Base-by-base conservation (phyloP, 1,140 invertebrate genomes). In the Phthorimaea operculella region DNA sequence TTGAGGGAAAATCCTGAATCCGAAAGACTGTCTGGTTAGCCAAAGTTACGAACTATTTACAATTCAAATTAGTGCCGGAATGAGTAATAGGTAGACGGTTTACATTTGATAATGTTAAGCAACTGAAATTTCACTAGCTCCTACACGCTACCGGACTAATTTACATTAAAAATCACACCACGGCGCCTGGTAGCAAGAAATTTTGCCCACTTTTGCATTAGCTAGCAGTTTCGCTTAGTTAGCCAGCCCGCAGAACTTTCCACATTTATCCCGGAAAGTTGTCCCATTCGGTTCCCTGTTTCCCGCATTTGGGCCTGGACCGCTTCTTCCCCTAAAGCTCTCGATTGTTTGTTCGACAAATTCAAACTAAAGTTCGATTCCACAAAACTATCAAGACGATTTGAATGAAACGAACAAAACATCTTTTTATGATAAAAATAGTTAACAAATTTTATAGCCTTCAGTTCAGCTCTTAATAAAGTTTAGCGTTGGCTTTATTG, bases 201-300 rank as follows among this genome's bases (percentile, higher is more conserved):
- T 64, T 64, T 63, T 64, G 61, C 21, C 21, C 21, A 28, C 67
- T 66, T 66, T 64, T 59, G 55, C 58, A 64, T 67, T 67, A 66
- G 56, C 52, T 53, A 58, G 44, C 64, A 62, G 60, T 63, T 64
- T 57, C 67, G 62, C 58, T 66, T 64, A 62, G 64, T 64, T 61
- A 60, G 59, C 52, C 58, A 44, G 7, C 39, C 48, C 14, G 10
- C 10, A 8, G 54, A 70, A 70, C 57, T 70, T 70, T 67, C 61
- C 68, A 63, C 68, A 70, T 70, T 70, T 63, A 70, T 67, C 57
- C 59, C 48, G 8, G 28, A 62, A 70, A 67, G 52, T 70, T 64
- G 36, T 11, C 33, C 60, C 52, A 60, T 59, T 63, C 44, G 21
- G 36, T 34, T 55, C 53, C 45, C 57, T 55, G 33, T 33, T 49